Percentiles rank a stretch among this genome's conserved stretches.
Conservation (phyloP, 2,113 vertebrate genomes). For the Microcebus ravelobensis region DNA sequence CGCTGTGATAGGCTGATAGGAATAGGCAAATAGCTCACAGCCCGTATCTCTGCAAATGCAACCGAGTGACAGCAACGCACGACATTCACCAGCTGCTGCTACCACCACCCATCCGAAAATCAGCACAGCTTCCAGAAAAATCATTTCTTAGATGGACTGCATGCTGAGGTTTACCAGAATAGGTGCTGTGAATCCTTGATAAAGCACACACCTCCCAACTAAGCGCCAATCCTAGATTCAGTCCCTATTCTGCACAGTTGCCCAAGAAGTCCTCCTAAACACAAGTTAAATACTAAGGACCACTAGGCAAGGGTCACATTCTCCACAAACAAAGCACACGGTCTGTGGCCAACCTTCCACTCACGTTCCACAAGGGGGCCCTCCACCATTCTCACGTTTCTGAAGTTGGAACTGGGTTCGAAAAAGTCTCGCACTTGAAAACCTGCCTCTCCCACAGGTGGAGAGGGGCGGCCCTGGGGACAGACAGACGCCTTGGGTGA, state of each 20-base stretch:
- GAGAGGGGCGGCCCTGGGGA: neutral
- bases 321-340: fast-evolving
- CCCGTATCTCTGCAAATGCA: fast-evolving
- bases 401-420: neutral
- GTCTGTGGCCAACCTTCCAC: fast-evolving
- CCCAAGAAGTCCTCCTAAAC: neutral
- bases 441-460: neutral
- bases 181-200: fast-evolving
- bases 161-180: neutral
- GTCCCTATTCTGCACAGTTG: fast-evolving
- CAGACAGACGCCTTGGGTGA: fast-evolving
- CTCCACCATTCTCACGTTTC: fast-evolving
- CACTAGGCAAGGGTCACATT: fast-evolving
- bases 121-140: neutral
- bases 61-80: fast-evolving
- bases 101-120: fast-evolving
- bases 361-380: fast-evolving
- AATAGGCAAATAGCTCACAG: fast-evolving
- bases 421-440: too few relatives aligned
- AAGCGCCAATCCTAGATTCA: neutral
- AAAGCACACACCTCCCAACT: fast-evolving
- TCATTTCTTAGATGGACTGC: fast-evolving
- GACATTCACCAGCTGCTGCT: fast-evolving
- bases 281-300: neutral
- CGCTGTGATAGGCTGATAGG: fast-evolving